phyloP scores from a whole-genome alignment of 2,888 invertebrate species.

The Tipula confusa region DNA sequence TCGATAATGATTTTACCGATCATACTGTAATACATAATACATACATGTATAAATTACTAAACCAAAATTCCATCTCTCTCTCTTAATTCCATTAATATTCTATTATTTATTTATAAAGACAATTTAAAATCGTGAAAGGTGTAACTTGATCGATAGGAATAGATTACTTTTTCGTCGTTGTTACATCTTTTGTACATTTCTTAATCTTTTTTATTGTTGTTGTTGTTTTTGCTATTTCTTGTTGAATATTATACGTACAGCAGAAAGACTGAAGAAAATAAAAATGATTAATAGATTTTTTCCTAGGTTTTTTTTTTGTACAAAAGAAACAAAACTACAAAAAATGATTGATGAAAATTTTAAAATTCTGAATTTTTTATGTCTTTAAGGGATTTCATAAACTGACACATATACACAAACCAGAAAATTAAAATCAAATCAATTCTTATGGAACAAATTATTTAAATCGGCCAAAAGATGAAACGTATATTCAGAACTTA shows the following conservation, averaged over 20 bases:
- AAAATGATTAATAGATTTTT: constrained; percentile 15
- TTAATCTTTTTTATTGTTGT: background rate
- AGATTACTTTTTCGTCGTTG: background rate
- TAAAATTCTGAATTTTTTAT: background rate
- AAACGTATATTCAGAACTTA: background rate
- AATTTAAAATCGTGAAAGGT: constrained; percentile 20
- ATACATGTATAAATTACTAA: no score
- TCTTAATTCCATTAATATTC: background rate
- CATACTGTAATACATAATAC: no score
- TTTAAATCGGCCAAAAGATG: background rate
- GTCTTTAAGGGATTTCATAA: background rate
- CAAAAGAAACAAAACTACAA: background rate
- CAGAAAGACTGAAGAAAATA: background rate
- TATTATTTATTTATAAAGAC: background rate
- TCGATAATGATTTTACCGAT: no score
- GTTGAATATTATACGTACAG: background rate
- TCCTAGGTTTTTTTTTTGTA: background rate
- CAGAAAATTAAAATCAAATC: background rate
- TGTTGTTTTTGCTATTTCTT: background rate
- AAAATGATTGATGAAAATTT: constrained; percentile 25
- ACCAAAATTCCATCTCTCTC: background rate
- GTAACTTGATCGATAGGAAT: constrained; percentile 20
- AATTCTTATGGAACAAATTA: background rate
- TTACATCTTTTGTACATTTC: background rate
- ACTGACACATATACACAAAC: background rate